Conservation (phyloP, 2,113 vertebrate species). For the Ammodytes dubius region DNA sequence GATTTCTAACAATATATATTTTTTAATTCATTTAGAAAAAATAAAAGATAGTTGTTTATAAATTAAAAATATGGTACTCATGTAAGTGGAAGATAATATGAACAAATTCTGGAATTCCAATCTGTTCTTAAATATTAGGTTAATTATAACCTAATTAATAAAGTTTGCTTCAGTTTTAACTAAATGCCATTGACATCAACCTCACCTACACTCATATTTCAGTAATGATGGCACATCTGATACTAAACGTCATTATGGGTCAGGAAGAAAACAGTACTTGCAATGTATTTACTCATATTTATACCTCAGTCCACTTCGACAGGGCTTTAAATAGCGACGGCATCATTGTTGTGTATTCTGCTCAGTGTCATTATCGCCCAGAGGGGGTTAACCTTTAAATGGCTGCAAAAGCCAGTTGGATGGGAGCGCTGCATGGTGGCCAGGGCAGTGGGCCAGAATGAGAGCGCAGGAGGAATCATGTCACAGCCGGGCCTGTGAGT, state of each 20-base stretch:
- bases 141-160: too few relatives aligned
- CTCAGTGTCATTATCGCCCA: slow-evolving; percentile 47
- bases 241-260: neutral
- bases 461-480: slow-evolving; percentile 53
- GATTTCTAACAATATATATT: neutral
- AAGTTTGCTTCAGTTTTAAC: neutral
- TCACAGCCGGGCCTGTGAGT: slow-evolving; percentile 65
- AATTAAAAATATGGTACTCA: neutral
- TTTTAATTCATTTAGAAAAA: neutral
- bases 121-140: neutral
- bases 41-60: too few relatives aligned
- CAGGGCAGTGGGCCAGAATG: slow-evolving; percentile 25
- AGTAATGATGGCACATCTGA: neutral
- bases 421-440: slow-evolving; percentile 31
- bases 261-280: neutral
- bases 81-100: neutral
- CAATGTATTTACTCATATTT: slow-evolving; percentile 10
- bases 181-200: neutral
- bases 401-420: slow-evolving; percentile 59
- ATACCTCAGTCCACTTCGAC: neutral
- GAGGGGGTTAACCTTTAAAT: slow-evolving; percentile 68
- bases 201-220: neutral
- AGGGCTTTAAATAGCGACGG: slow-evolving; percentile 48
- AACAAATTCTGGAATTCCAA: neutral
- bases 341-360: slow-evolving; percentile 48